A percentile compares a stretch with the other conserved stretches of the same genome.
phyloP scores from a whole-genome alignment of 2,797 vertebrate genomes.

The Chaenodraco wilsoni region DNA sequence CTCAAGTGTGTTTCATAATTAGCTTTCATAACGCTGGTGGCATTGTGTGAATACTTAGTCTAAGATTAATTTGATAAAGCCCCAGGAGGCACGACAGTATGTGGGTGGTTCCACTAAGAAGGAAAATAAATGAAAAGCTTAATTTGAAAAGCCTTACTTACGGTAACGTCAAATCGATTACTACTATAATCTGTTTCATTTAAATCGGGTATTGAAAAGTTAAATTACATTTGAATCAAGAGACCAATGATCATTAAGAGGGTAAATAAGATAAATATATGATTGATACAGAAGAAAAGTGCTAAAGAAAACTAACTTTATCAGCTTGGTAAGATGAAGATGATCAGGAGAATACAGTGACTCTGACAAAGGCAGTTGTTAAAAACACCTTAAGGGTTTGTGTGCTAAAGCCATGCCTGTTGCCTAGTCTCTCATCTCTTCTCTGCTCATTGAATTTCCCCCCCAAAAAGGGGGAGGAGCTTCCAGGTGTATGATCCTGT shows the following conservation, averaged over 20 bases:
- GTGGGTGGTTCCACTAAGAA: constrained; percentile 27
- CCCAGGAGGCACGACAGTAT: not conserved
- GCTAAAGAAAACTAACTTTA: not conserved
- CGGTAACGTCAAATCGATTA: constrained; percentile 1
- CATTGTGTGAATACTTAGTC: constrained; percentile 24
- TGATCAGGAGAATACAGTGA: not conserved
- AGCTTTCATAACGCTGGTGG: constrained; percentile 19
- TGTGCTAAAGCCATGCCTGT: not conserved
- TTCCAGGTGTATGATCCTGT: not conserved
- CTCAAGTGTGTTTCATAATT: constrained; percentile 31
- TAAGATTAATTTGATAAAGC: constrained; percentile 24
- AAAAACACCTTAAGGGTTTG: not conserved
- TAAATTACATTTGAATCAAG: no score
- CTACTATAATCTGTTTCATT: not conserved
- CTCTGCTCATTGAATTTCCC: not conserved
- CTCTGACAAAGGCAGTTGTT: not conserved
- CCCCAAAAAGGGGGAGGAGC: not conserved
- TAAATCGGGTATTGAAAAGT: not conserved
- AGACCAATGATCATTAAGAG: not conserved
- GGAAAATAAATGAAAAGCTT: not conserved
- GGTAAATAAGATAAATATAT: not conserved
- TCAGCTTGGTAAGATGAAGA: not conserved
- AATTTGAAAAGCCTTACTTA: not conserved
- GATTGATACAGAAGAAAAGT: not conserved
- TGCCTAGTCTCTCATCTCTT: not conserved